A percentile compares a stretch with the other conserved stretches of the same genome.
These are phyloP conservation scores for Pterocles gutturalis DNA, from an alignment of 2,113 vertebrate genomes.

Conservation along the genomic window DNA sequence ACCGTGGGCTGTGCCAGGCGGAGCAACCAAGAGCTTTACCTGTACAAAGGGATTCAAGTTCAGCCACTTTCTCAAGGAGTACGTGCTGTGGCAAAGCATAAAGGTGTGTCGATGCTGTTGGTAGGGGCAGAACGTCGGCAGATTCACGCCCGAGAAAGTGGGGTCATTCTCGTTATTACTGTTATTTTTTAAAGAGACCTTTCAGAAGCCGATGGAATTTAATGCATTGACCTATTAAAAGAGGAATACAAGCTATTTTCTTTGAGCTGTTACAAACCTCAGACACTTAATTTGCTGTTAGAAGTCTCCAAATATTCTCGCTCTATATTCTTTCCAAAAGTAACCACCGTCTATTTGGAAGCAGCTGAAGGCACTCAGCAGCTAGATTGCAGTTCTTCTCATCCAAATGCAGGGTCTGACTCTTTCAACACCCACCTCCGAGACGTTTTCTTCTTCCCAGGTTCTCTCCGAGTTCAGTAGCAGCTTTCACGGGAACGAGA, in stretches of 20 bases:
- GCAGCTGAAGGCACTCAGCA: slow-evolving; percentile 34
- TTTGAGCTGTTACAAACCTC: slow-evolving; percentile 58
- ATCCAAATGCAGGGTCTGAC: slow-evolving; percentile 62
- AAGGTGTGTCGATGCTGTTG: neutral
- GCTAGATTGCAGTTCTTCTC: slow-evolving; percentile 38
- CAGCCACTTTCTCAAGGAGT: neutral
- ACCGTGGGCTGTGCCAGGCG: neutral
- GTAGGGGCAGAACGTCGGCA: neutral
- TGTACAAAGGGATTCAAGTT: neutral
- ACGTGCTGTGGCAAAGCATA: neutral
- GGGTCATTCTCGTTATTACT: neutral
- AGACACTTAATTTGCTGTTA: slow-evolving; percentile 37
- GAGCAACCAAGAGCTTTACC: neutral
- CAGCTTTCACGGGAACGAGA: slow-evolving; percentile 64
- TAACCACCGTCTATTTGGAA: slow-evolving; percentile 7
- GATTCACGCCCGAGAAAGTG: neutral
- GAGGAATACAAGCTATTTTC: slow-evolving; percentile 38
- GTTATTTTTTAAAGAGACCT: slow-evolving; percentile 52
- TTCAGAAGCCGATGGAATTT: slow-evolving; percentile 45
- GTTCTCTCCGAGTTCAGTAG: slow-evolving; percentile 58
- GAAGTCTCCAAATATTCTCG: slow-evolving; percentile 22
- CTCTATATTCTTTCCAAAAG: slow-evolving; percentile 17
- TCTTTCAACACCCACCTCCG: slow-evolving; percentile 28
- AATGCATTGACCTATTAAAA: slow-evolving; percentile 32
- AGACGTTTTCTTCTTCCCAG: slow-evolving; percentile 36